Evolutionary conservation across 2,888 invertebrate genomes (phyloP).

Genomic region (Stramonita haemastoma): DNA sequence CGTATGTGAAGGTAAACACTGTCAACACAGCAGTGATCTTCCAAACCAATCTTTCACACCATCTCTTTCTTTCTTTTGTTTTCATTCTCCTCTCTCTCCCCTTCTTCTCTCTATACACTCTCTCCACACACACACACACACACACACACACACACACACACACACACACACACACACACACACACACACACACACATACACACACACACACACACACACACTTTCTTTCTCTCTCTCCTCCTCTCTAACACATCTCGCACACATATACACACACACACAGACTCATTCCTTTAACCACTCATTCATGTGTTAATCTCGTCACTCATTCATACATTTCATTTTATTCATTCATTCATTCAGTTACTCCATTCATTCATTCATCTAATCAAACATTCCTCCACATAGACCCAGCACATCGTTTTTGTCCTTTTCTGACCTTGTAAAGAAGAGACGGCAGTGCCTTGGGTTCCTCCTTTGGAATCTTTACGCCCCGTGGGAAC

Average conservation of each 20-base stretch:
- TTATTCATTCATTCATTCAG: no score
- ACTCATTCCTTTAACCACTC: background rate
- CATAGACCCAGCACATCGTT: background rate
- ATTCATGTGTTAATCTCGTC: no score
- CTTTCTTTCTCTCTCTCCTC: no score
- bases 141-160: conserved; percentile 13
- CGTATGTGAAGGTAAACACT: no score
- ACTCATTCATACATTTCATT: no score
- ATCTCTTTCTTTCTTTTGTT: no score
- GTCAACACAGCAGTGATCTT: no score
- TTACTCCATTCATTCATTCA: no score
- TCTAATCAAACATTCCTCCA: no score
- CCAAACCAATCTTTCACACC: no score
- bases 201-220: background rate
- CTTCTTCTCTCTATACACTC: no score
- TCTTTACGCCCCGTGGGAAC: background rate
- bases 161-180: background rate
- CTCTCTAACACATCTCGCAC: background rate
- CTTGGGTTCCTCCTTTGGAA: background rate
- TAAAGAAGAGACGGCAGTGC: background rate
- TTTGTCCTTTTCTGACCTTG: background rate
- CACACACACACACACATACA: background rate
- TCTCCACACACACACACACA: background rate
- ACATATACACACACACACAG: background rate
- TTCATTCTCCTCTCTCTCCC: no score